Evolutionary conservation across 2,888 invertebrate species (phyloP), one percentile per base, ranked within the genome.

Genomic region (Athalia circularis): DNA sequence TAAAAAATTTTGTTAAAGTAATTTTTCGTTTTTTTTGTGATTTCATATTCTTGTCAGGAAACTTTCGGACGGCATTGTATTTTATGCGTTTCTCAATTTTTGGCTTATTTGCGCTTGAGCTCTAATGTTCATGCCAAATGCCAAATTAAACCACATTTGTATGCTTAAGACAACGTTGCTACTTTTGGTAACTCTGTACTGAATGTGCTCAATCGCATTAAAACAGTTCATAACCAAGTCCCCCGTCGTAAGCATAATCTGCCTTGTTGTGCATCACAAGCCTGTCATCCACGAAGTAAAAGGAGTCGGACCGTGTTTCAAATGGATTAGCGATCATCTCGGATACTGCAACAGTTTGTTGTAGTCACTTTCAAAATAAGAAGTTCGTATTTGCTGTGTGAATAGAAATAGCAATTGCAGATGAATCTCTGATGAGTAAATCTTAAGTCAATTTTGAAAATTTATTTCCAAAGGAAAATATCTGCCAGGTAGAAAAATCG

Each of bases 241-340:
- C 96, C 80, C 97, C 97, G 87, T 98, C 96, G 91, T 98, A 99
- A 72, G 99, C 97, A 91, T 99, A 99, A 91, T 99, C 99, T 59
- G 99, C 99, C 92, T 99, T 99, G 92, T 99, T 99, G 92, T 99
- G 99, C 99, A 99, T 99, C 82, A 99, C 97, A 79, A 99, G 94
- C 87, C 94, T 94, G 90, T 98, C 97, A 91, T 99, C 98, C 80
- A 99, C 99, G 91, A 99, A 99, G 91, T 99, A 99, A 92, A 99
- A 99, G 88, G 98, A 98, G 92, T 99, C 99, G 0, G 99, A 99
- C 84, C 98, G 95, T 8, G 99, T 99, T 91, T 99, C 98, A 90
- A 98, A 99, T 15, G 99, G 99, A 87, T 95, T 94, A 54, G 95
- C 94, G 86, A 99, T 97, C 99, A 99, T 99, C 91, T 99, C 98